Percentiles rank a stretch among this genome's conserved stretches.
Evolutionary conservation across 2,113 vertebrate genomes (phyloP).

Genomic region (Pelvicachromis taeniatus): DNA sequence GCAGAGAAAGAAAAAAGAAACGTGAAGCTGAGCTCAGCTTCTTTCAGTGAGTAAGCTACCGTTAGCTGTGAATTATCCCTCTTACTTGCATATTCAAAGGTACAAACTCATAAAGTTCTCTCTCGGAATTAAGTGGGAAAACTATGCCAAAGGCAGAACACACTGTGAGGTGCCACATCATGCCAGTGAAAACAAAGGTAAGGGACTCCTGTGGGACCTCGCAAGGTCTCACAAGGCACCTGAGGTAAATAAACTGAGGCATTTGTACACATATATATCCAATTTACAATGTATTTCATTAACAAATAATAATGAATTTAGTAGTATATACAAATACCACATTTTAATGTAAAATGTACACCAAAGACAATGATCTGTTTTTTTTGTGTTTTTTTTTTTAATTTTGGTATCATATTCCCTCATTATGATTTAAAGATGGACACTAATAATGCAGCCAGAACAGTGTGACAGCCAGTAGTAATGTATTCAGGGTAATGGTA

Average conservation of each 20-base stretch:
- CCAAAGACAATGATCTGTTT: neutral
- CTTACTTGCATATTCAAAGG: neutral
- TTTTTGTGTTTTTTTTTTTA: fast-evolving
- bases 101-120: neutral
- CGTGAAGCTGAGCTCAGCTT: constrained; percentile 22
- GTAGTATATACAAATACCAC: neutral
- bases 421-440: neutral
- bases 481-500: neutral
- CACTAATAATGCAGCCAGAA: neutral
- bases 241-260: neutral
- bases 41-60: neutral
- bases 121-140: neutral
- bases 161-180: neutral
- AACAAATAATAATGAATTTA: neutral
- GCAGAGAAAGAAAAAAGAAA: neutral
- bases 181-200: neutral
- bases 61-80: neutral
- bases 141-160: neutral
- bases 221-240: too few species aligned
- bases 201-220: neutral
- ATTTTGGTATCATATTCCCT: neutral
- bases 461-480: neutral
- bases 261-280: neutral
- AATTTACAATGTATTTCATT: neutral
- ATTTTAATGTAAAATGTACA: neutral